Base-by-base conservation (phyloP, 92 coral and sea anemone species). In the Desmophyllum pertusum region DNA sequence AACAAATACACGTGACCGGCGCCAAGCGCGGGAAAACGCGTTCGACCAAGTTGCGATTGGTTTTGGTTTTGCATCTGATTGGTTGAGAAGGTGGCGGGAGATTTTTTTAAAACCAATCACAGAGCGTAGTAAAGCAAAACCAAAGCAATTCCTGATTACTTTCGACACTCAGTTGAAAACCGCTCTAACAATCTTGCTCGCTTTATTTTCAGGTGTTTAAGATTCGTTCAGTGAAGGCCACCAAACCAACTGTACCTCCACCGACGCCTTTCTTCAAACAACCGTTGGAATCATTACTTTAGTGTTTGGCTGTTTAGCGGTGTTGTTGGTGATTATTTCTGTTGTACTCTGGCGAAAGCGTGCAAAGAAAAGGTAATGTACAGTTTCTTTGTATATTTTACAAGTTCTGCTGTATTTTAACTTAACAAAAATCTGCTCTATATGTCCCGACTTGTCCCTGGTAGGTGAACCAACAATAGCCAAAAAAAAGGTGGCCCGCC, bases 181-280 rank as follows among this genome's bases (percentile, higher is more conserved):
- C 17, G 3, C 1, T 59, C 27, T 13, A 27, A 23, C 35, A 17
- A 17, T 6, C 35, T 6, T 33, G 19, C 36, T 43, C 39, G 52
- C 27, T 79, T n/a, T n/a, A n/a, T n/a, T 52, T 25, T 5, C 79
- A 90, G 93, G 80, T 70, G 48, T 90, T 87, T 76, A 90, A 90
- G 55, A 90, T 90, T 42, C 84, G 85, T 15, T 82, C 72, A 35
- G 91, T 88, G 36, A 83, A 87, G 70, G 81, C 93, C 21, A 87
- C 88, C 15, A 53, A 67, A 33, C 88, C 88, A 3, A 90, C 91
- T 18, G 40, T 73, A 19, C 91, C 93, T 25, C 89, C 93, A 3
- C 64, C 87, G 2, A 55, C 83, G 11, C 46, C 91, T 17, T 90
- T 90, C 64, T 57, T 83, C 42, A 81, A 83, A 90, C 90, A 65